Percentiles rank a stretch among this genome's conserved stretches.
Conservation (phyloP, 2,113 vertebrate genomes). For the Addax nasomaculatus region DNA sequence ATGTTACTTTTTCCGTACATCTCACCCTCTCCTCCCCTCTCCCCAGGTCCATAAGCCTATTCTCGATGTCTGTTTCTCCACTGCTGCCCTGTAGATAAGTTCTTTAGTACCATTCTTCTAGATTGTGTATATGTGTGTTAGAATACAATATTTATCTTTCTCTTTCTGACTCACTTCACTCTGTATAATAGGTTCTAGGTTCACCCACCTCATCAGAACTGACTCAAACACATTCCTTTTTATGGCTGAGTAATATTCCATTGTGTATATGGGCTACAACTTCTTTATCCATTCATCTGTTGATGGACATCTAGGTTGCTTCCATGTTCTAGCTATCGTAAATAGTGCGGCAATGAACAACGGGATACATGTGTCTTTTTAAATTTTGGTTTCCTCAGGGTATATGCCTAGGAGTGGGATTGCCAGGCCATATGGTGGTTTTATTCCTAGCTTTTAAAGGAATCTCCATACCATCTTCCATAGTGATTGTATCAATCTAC, state of each 20-base stretch:
- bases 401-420: neutral
- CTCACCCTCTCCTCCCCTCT: neutral
- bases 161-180: neutral
- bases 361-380: neutral
- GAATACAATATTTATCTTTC: neutral
- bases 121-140: neutral
- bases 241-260: neutral
- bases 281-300: neutral
- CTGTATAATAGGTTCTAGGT: neutral
- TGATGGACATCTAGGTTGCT: neutral
- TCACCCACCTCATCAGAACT: neutral
- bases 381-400: neutral
- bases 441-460: neutral
- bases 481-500: neutral
- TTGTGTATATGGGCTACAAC: neutral
- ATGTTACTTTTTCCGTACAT: neutral
- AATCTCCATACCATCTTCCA: neutral
- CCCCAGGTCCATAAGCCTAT: neutral
- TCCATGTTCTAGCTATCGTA: neutral
- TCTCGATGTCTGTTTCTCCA: neutral
- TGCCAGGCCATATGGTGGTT: neutral
- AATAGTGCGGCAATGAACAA: neutral
- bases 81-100: neutral
- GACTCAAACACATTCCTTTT: neutral
- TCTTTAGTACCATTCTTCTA: neutral